These are phyloP conservation scores for Diphyllodes magnificus DNA, from an alignment of 2,113 vertebrate genomes.

Conservation along the genomic window DNA sequence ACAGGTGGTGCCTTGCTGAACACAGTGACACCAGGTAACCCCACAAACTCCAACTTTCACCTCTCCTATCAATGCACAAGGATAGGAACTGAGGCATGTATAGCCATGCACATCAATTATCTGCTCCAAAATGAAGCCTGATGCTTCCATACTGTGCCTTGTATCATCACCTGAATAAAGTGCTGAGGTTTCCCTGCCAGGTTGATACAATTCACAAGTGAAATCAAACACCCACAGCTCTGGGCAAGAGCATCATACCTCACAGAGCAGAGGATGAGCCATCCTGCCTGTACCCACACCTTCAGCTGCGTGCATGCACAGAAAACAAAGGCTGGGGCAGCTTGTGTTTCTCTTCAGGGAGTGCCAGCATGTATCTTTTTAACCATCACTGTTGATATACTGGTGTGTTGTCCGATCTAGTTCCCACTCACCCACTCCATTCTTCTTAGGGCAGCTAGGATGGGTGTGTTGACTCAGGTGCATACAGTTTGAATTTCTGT, in stretches of 20 bases:
- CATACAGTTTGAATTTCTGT: background rate
- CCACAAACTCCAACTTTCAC: too few species aligned
- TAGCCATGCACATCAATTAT: background rate
- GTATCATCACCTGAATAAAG: too few species aligned
- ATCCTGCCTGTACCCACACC: background rate
- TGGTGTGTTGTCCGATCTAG: background rate
- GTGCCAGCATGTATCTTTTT: background rate
- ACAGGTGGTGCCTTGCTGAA: background rate
- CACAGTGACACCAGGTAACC: too few species aligned
- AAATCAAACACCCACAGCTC: background rate
- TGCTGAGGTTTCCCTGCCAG: background rate
- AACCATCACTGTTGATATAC: background rate
- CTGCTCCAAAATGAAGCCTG: background rate
- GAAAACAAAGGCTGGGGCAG: background rate
- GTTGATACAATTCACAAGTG: background rate
- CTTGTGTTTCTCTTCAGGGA: background rate
- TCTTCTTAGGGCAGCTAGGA: background rate
- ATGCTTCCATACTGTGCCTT: background rate
- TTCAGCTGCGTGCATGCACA: background rate
- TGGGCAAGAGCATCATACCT: background rate
- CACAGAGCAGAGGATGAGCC: background rate
- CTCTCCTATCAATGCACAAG: background rate
- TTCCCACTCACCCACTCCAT: background rate
- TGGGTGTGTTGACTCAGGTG: background rate
- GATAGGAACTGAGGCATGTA: background rate